Base-by-base conservation (phyloP, 2,113 vertebrate genomes). In the Pavo muticus region DNA sequence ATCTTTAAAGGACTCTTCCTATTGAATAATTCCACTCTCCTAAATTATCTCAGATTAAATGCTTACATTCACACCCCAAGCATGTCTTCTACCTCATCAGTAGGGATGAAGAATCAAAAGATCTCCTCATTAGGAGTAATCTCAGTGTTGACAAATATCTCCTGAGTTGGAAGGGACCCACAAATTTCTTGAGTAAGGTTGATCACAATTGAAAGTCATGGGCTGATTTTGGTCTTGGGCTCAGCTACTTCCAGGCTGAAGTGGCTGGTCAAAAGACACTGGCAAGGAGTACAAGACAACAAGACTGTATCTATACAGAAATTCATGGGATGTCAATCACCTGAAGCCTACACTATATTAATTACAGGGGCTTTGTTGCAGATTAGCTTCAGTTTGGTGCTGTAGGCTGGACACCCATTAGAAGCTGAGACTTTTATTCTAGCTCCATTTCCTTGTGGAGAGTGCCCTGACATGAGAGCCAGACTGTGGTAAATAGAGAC, bases 141-240 rank as follows among this genome's bases (percentile, higher is more conserved):
- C 39, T 69, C 24, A 47, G 11, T 21, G 27, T 17, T 27, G 69
- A 15, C 18, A 57, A 1, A 15, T 18, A 32, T 32, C 54, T 57
- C 54, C 30, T 57, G 17, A 57, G 29, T 57, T 57, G 30, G 54
- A 32, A 57, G 54, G 54, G 29, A 32, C 29, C 30, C 17, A 54
- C 54, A 32, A 32, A 30, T 16, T 30, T 57, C 1, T 10, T 24
- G 11, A 48, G 27, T 37, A 27, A 71, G 57, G 9, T 9, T 64
- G 35, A 76, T 52, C 0, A 0, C 11, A 87, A 37, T 3, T 63
- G 4, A 47, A 80, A 68, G 6, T 45, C 57, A 24, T 29, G 17
- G 48, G 17, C 35, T 24, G 13, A 56, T 82, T 74, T 21, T 4
- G 10, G 14, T 30, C 12, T 82, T 65, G 59, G 20, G 2, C 14